Base-by-base conservation (phyloP, 2,888 invertebrate genomes). In the Teleogryllus oceanicus region DNA sequence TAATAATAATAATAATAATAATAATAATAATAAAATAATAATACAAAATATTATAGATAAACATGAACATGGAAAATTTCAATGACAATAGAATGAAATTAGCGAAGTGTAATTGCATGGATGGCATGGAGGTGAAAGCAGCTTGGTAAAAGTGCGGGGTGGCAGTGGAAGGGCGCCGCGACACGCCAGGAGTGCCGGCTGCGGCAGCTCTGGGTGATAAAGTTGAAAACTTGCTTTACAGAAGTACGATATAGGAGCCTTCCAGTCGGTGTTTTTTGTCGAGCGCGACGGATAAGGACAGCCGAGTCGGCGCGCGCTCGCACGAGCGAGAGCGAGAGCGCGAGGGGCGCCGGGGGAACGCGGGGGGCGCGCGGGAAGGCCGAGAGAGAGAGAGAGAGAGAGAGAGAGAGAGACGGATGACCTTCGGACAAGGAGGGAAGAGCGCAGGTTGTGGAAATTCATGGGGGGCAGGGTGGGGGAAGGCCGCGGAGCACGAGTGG, bases 401-500 rank as follows among this genome's bases (percentile, higher is more conserved):
- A 37, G 18, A 62, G 16, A 62, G 16, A 62, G n/a, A 37, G n/a
- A 62, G 16, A 62, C 62, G 13, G 62, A 13, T 13, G 16, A 18
- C 62, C 13, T 13, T 18, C 13, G n/a, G 62, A 62, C 62, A n/a
- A 62, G 62, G 62, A 62, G 62, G 16, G 62, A 62, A 62, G 62
- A 62, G 62, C 62, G 62, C 62, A 62, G 62, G 62, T 62, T 62
- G 62, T 62, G 62, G 62, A 62, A 62, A 62, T 62, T 62, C 62
- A 62, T 62, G 62, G 62, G 13, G 16, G 2, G 51, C 16, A 62
- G 62, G 11, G 62, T 18, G 62, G 62, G 13, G 62, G 62, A 13
- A 62, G 13, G 62, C 62, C n/a, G 62, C n/a, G n/a, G 13, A 12
- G 11, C 62, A 62, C 62, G 62, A 62, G 62, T 62, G 62, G 62